These are phyloP conservation scores for Geotrupes spiniger DNA, from an alignment of 2,888 invertebrate genomes.

Conservation along the genomic window DNA sequence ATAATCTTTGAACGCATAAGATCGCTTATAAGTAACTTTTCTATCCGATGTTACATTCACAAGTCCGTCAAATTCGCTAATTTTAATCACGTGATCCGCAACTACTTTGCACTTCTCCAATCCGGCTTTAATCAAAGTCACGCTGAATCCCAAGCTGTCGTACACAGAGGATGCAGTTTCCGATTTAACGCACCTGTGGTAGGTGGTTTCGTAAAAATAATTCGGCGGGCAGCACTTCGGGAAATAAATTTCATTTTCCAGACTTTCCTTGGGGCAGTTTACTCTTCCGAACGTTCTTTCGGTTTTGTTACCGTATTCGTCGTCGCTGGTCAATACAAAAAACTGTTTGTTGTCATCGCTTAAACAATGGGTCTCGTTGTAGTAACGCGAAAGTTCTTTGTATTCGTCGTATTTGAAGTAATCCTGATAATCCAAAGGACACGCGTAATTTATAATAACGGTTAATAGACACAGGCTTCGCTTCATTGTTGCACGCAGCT, in stretches of 20 bases:
- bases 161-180: slow-evolving; percentile 9
- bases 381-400: too few relatives aligned
- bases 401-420: too few relatives aligned
- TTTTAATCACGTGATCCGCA: slow-evolving; percentile 23
- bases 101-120: slow-evolving; percentile 35
- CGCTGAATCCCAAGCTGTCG: slow-evolving; percentile 16
- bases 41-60: slow-evolving; percentile 7
- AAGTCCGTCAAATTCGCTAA: background rate
- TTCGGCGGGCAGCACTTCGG: slow-evolving; percentile 29
- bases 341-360: too few relatives aligned
- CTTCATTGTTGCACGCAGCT: too few relatives aligned
- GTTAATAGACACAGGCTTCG: too few relatives aligned
- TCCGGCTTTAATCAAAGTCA: slow-evolving; percentile 33
- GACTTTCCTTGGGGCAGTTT: slow-evolving; percentile 2
- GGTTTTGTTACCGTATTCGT: background rate
- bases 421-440: too few relatives aligned
- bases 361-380: too few relatives aligned
- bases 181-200: slow-evolving; percentile 21
- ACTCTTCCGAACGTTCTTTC: background rate
- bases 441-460: too few relatives aligned
- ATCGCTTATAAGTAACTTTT: background rate
- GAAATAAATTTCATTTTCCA: slow-evolving; percentile 14
- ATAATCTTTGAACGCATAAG: slow-evolving; percentile 19
- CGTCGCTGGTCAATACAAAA: background rate
- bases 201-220: slow-evolving; percentile 22